phyloP scores from a whole-genome alignment of 2,797 vertebrate species.

The Phaenicophaeus curvirostris region DNA sequence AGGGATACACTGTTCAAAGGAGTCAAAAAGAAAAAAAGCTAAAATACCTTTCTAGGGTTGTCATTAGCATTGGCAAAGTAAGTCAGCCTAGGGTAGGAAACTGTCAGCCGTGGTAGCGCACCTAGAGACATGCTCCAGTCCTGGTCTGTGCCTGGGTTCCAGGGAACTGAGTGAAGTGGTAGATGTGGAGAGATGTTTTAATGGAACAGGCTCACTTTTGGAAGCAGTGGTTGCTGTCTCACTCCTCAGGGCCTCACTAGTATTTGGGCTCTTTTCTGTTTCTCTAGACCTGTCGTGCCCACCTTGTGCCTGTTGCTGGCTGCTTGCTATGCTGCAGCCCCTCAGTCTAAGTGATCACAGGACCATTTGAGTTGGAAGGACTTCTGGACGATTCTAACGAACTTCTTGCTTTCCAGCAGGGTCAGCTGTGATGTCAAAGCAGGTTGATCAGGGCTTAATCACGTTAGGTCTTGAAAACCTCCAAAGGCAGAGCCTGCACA shows the following conservation, averaged over 20 bases:
- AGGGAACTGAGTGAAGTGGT: neutral
- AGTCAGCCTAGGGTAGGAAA: neutral
- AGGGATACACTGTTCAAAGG: neutral
- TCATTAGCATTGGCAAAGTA: neutral
- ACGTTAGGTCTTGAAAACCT: neutral
- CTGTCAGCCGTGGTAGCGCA: neutral
- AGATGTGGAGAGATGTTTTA: neutral
- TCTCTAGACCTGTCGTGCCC: neutral
- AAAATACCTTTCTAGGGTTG: neutral
- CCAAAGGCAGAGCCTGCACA: neutral
- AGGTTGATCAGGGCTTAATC: neutral
- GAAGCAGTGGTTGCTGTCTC: neutral
- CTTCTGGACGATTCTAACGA: neutral
- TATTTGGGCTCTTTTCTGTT: neutral
- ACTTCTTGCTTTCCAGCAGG: neutral
- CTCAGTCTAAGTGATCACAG: neutral
- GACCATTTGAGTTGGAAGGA: neutral
- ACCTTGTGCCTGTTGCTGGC: neutral
- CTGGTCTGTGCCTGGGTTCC: neutral
- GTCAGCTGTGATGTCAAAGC: neutral
- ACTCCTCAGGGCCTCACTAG: neutral
- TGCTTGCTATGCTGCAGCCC: neutral
- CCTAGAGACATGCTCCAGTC: fast-evolving
- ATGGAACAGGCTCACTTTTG: neutral
- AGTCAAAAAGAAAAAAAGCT: too few species aligned